Evolutionary conservation across 2,113 vertebrate species (phyloP), one percentile per base, ranked within the genome.

Genomic region (Neolamprologus sp.): DNA sequence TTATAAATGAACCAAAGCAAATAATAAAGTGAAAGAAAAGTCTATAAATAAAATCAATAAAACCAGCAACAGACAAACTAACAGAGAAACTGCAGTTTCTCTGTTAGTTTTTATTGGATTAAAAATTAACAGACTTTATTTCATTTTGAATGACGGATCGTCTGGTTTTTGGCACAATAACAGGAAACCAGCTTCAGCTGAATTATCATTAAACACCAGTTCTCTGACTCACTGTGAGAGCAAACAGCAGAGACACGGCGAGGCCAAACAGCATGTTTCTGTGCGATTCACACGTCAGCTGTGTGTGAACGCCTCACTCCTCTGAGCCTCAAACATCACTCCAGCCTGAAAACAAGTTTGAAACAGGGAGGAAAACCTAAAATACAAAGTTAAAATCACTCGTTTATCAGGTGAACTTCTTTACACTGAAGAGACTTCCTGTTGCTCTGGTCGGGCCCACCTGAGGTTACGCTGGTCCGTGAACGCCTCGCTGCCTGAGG

Each of bases 101-200:
- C 26, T 58, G 0, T 3, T 17, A 31, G 2, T 17, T 60, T 17
- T 31, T 31, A 1, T 31, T 60, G 8, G 2, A 60, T 0, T 60
- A 33, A 31, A 17, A 37, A 37, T 12, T 3, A 37, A 65, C 4
- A 0, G 0, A 65, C 17, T 65, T 65, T 35, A 7, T 65, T 37
- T 37, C 33, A 68, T 40, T 13, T 68, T 65, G 31, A 37, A 35
- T 13, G 60, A 35, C 0, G 33, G 7, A 21, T 65, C 3, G 9
- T 37, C 19, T n/a, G 8, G 19, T 53, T n/a, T 68, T 8, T 37
- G 63, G 19, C 33, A 40, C 63, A 40, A 9, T 40, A 0, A 68
- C 33, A 40, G 33, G 11, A 68, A 68, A 68, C 19, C 19, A 40
- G 33, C 35, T 37, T 40, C 19, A 40, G 33, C 11, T 37, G 19